Conservation (phyloP, 2,113 vertebrate genomes). For the Pomatostomus ruficeps region DNA sequence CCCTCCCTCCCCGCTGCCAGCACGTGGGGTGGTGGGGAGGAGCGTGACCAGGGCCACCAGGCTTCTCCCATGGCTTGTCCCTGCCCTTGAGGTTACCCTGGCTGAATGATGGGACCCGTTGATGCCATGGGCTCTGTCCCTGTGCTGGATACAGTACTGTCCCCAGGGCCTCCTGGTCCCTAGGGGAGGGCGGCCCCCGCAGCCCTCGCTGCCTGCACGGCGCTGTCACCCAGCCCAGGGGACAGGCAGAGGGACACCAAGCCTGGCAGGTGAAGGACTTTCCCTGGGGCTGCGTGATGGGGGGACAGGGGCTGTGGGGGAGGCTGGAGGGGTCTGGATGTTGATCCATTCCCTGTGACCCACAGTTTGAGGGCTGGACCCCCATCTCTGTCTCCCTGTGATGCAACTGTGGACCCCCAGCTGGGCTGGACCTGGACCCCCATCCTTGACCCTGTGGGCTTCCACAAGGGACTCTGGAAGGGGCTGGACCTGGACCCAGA, state of each 20-base stretch:
- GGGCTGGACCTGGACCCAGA: neutral
- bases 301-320: neutral
- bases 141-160: neutral
- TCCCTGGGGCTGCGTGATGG: neutral
- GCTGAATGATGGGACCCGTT: rapidly evolving
- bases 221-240: neutral
- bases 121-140: neutral
- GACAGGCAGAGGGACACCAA: neutral
- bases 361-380: neutral
- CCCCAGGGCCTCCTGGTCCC: neutral
- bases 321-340: neutral
- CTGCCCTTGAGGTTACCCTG: neutral
- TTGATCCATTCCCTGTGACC: neutral
- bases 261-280: neutral
- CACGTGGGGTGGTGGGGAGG: rapidly evolving
- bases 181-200: neutral
- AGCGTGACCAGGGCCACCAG: neutral
- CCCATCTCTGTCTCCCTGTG: rapidly evolving
- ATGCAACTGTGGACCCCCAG: rapidly evolving
- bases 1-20: rapidly evolving
- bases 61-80: neutral
- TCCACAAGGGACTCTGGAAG: rapidly evolving
- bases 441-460: too few relatives aligned
- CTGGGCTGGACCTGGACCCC: neutral
- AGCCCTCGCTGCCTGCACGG: neutral